Conservation (phyloP, 2,113 vertebrate genomes). For the Myrmophylax atrothorax region DNA sequence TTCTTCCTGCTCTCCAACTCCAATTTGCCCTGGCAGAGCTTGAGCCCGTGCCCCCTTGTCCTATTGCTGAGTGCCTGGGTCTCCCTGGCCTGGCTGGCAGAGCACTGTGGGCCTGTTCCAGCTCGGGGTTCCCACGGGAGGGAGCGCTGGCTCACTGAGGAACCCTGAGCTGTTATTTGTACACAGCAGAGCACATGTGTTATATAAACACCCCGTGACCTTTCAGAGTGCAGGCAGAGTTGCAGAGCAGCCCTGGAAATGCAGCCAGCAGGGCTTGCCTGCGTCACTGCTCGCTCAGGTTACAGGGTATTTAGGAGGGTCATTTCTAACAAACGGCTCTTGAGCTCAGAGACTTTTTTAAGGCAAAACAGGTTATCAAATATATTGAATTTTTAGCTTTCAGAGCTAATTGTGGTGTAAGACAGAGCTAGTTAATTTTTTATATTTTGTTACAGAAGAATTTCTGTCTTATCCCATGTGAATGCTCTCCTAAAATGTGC, state of each 20-base stretch:
- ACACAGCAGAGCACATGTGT: background rate
- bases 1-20: no score
- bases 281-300: background rate
- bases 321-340: background rate
- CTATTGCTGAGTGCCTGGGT: background rate
- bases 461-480: background rate
- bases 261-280: background rate
- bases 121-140: background rate
- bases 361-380: background rate
- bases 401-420: background rate
- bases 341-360: background rate
- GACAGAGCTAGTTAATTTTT: background rate
- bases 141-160: background rate
- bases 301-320: background rate
- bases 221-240: background rate
- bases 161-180: background rate
- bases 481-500: background rate
- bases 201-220: background rate
- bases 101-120: background rate
- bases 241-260: background rate
- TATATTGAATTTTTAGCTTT: background rate
- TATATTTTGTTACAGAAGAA: background rate
- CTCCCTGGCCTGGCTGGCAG: background rate
- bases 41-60: no score
- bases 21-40: no score